Percentiles rank a stretch among this genome's conserved stretches.
Conservation (phyloP, 2,888 invertebrate genomes). For the Diploptera punctata region DNA sequence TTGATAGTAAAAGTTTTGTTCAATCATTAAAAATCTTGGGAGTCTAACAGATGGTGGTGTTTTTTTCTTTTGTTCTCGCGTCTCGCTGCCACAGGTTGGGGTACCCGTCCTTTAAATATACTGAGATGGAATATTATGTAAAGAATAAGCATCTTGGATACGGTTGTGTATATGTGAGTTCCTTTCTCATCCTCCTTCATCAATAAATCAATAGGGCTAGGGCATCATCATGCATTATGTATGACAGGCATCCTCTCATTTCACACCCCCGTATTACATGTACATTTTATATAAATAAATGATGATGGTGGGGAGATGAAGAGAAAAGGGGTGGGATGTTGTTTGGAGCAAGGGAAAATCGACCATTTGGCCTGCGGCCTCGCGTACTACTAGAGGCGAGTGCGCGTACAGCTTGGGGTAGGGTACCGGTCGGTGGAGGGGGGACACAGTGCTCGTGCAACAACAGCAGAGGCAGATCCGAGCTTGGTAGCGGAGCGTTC, state of each 20-base stretch:
- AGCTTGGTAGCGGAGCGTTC: conserved; percentile 34
- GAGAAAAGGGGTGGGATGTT: conserved; percentile 19
- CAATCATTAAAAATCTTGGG: no score
- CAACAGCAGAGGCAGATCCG: conserved; percentile 34
- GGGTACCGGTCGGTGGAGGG: conserved; percentile 32
- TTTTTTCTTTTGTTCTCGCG: no score
- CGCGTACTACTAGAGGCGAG: conserved; percentile 17
- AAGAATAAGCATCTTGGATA: conserved; percentile 23
- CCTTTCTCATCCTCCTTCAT: conserved; percentile 43
- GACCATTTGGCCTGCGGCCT: conserved; percentile 41
- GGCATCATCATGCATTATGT: conserved; percentile 47
- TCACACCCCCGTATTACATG: conserved; percentile 52
- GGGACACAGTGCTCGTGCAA: conserved; percentile 31
- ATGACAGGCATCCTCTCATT: conserved; percentile 49
- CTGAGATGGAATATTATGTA: conserved; percentile 18
- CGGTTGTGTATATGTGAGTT: conserved; percentile 1
- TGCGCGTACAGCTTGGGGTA: conserved; percentile 24
- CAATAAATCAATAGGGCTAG: conserved; percentile 49
- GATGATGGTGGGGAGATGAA: conserved; percentile 42
- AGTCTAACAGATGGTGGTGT: no score
- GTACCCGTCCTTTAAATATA: no score
- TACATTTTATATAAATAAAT: conserved; percentile 52
- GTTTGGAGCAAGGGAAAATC: conserved; percentile 43
- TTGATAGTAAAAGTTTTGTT: no score
- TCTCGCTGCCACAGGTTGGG: no score